A percentile compares a stretch with the other conserved stretches of the same genome.
phyloP scores from a whole-genome alignment of 2,797 vertebrate genomes.

The Australoheros facetus region DNA sequence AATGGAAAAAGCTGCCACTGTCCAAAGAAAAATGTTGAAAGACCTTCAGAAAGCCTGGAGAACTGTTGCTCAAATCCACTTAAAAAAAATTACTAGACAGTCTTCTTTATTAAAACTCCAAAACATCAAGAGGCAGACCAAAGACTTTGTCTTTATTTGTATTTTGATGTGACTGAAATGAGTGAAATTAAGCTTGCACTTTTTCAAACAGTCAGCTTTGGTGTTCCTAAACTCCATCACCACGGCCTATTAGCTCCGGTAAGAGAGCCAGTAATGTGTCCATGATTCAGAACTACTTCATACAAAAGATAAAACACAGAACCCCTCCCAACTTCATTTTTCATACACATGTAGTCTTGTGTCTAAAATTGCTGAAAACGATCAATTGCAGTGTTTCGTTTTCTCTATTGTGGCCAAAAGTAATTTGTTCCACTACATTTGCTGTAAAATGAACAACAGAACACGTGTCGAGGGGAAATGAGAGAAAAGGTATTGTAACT shows the following conservation, averaged over 20 bases:
- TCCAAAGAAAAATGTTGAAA: background rate
- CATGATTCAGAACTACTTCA: conserved; percentile 39
- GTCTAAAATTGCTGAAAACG: conserved; percentile 24
- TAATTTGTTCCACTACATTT: conserved; percentile 48
- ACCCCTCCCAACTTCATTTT: conserved; percentile 9
- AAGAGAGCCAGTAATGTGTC: conserved; percentile 38
- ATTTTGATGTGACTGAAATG: conserved; percentile 54
- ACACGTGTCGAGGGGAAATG: background rate
- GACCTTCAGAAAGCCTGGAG: background rate
- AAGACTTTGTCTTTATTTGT: conserved; percentile 54
- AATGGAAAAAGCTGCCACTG: background rate
- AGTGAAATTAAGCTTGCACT: conserved; percentile 46
- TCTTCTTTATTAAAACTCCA: conserved; percentile 24
- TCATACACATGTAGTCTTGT: conserved; percentile 26
- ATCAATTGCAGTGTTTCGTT: conserved; percentile 19
- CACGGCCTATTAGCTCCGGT: conserved; percentile 55
- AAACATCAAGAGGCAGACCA: conserved; percentile 45
- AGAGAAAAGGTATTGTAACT: conserved; percentile 6
- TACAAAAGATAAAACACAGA: conserved; percentile 40
- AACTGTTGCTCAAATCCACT: background rate
- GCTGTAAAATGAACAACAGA: conserved; percentile 11
- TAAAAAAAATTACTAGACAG: no score
- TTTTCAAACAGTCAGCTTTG: conserved; percentile 41
- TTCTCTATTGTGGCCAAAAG: conserved; percentile 14
- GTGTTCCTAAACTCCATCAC: conserved; percentile 58